Percentiles rank a stretch among this genome's conserved stretches.
Evolutionary conservation across 1,140 invertebrate species (phyloP).

Genomic region (Ctenoplectra terminalis): DNA sequence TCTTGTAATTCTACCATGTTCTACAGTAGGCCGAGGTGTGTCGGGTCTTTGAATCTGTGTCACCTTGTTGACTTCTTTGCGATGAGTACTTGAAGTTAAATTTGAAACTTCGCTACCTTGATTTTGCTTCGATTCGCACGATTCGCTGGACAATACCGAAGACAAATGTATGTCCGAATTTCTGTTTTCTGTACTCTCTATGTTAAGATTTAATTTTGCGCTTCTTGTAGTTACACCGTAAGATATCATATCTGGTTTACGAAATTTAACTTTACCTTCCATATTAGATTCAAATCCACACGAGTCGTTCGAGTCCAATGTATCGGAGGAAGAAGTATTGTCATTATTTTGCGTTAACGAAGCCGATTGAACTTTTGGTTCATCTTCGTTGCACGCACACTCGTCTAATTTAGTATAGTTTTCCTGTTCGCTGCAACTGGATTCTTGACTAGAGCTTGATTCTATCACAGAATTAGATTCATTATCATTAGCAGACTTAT

Average conservation of each 20-base stretch:
- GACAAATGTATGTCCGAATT: neutral
- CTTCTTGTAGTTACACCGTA: neutral
- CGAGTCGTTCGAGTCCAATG: neutral
- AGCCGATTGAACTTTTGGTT: neutral
- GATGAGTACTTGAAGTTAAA: neutral
- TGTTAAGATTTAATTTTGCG: neutral
- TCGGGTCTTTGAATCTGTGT: slow-evolving; percentile 30
- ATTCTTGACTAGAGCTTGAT: slow-evolving; percentile 46
- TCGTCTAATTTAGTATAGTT: neutral
- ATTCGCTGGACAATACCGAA: neutral
- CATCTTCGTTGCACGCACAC: neutral
- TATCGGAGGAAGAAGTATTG: slow-evolving; percentile 1
- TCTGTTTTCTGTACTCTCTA: slow-evolving; percentile 25
- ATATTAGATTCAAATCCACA: neutral
- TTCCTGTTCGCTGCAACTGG: neutral
- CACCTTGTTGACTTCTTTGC: slow-evolving; percentile 22
- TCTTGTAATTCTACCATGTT: slow-evolving; percentile 56
- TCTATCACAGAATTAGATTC: slow-evolving; percentile 45
- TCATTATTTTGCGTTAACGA: neutral
- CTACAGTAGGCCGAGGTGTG: slow-evolving; percentile 23
- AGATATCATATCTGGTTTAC: neutral
- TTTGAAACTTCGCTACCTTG: neutral
- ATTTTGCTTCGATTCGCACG: slow-evolving; percentile 18
- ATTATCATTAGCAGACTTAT: slow-evolving; percentile 26
- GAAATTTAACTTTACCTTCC: slow-evolving; percentile 5